Evolutionary conservation across 2,113 vertebrate species (phyloP).

Genomic region (Gobio gobio): DNA sequence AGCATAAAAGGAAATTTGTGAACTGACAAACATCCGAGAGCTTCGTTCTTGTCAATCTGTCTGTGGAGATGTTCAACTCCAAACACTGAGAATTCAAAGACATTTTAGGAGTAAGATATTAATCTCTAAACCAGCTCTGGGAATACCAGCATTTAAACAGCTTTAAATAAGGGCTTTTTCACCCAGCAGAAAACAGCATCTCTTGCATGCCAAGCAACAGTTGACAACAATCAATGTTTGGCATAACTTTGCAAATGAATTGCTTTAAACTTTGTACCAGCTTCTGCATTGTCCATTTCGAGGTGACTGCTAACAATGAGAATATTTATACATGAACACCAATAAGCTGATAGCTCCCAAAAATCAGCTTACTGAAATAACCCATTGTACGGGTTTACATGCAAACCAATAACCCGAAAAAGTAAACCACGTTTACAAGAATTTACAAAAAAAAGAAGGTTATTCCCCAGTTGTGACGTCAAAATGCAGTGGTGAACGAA

Average conservation of each 20-base stretch:
- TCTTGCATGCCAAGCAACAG: not conserved
- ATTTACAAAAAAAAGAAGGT: not conserved
- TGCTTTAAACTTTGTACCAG: not conserved
- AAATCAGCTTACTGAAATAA: not conserved
- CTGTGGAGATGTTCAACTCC: not conserved
- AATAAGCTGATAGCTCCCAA: not conserved
- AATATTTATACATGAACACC: not conserved
- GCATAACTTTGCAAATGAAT: not conserved
- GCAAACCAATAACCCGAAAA: not conserved
- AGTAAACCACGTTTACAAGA: not conserved
- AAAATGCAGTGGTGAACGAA: not conserved
- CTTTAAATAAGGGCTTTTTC: conserved; percentile 2
- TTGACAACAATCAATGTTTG: not conserved
- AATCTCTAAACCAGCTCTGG: not conserved
- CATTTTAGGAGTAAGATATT: not conserved
- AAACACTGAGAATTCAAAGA: not conserved
- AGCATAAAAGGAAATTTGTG: not conserved
- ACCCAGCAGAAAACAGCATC: not conserved
- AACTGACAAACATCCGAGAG: not conserved
- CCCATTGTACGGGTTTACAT: not conserved
- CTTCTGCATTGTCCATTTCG: not conserved
- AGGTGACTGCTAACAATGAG: not conserved
- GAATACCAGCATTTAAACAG: not conserved
- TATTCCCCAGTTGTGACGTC: not conserved
- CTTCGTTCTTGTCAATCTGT: not conserved